These are phyloP conservation scores for Crotalus helleri DNA, from an alignment of 2,113 vertebrate species.

Conservation along the genomic window DNA sequence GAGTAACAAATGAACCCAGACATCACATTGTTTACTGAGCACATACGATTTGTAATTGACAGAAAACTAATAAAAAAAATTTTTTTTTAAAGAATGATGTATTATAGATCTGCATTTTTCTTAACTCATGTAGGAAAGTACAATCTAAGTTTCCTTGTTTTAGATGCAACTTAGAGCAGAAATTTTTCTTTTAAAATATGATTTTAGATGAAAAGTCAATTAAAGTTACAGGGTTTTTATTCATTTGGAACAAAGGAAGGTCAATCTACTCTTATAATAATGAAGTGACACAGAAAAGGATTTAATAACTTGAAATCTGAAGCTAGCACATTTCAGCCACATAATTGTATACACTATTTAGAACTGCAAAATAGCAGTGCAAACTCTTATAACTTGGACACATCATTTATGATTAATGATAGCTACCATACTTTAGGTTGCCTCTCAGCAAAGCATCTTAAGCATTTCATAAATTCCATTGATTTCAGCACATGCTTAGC, in stretches of 20 bases:
- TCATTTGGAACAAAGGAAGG: not conserved
- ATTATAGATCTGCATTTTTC: not conserved
- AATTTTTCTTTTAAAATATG: not conserved
- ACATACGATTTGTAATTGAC: too few relatives aligned
- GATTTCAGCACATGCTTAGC: not conserved
- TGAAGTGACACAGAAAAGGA: conserved; percentile 11
- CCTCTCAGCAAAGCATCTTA: not conserved
- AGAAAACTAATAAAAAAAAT: too few relatives aligned
- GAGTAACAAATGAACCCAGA: too few relatives aligned
- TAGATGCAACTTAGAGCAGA: conserved; percentile 20
- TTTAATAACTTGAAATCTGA: not conserved
- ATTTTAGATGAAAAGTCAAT: not conserved
- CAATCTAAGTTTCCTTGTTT: not conserved
- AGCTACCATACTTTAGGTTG: not conserved
- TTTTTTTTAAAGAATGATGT: not conserved
- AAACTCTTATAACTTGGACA: not conserved
- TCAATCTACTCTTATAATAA: conserved; percentile 20
- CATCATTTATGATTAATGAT: not conserved
- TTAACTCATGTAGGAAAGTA: not conserved
- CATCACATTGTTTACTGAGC: too few relatives aligned
- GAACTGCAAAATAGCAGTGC: not conserved
- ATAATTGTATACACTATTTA: not conserved
- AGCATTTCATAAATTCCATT: not conserved
- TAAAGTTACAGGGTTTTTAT: conserved; percentile 35
- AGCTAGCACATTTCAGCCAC: not conserved